These are phyloP conservation scores for Neelides folsomi DNA, from an alignment of 2,888 invertebrate genomes.

Conservation along the genomic window DNA sequence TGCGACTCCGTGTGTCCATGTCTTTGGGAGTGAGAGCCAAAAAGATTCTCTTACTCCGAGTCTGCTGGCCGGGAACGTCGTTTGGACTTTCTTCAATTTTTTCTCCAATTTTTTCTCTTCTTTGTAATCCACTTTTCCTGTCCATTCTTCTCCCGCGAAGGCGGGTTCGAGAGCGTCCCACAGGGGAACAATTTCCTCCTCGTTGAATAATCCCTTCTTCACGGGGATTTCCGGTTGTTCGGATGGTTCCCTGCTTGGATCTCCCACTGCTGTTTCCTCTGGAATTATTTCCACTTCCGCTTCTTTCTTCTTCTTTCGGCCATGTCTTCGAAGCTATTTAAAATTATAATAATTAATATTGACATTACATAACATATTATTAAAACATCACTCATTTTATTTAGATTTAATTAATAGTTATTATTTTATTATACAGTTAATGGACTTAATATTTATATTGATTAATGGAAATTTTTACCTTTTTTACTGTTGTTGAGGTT, in stretches of 20 bases:
- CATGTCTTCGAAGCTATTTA: conserved; percentile 25
- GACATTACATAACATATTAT: too few species aligned
- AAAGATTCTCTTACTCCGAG: conserved; percentile 26
- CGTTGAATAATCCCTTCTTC: neutral
- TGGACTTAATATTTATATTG: too few species aligned
- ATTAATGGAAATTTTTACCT: too few species aligned
- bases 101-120: conserved; percentile 5
- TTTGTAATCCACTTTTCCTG: conserved; percentile 4
- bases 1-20: conserved; percentile 25
- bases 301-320: conserved; percentile 20
- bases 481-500: too few species aligned
- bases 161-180: neutral
- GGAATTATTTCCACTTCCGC: neutral
- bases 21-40: conserved; percentile 26
- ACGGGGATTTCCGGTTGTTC: conserved; percentile 7
- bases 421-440: too few species aligned
- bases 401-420: too few species aligned
- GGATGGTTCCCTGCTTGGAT: conserved; percentile 21
- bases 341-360: neutral
- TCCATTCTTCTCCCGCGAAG: conserved; percentile 3
- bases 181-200: neutral
- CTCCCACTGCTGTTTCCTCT: conserved; percentile 11
- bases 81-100: conserved; percentile 20
- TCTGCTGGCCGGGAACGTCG: conserved; percentile 24
- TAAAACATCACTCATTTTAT: too few species aligned